Base-by-base conservation (phyloP, 2,888 invertebrate species). In the Lomographa bimaculata region DNA sequence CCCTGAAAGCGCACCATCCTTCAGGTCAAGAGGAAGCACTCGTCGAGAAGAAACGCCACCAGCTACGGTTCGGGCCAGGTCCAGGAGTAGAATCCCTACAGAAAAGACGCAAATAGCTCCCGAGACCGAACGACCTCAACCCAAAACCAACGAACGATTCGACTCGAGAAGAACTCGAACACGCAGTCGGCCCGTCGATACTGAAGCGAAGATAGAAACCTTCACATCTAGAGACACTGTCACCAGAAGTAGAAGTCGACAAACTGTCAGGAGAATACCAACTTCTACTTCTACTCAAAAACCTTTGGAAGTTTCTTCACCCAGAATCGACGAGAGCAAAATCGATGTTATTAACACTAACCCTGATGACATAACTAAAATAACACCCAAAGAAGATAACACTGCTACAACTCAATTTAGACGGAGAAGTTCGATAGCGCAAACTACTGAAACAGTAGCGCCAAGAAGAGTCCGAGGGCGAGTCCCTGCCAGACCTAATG, bases 131-230 rank as follows among this genome's bases (percentile, higher is more conserved):
- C 56, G 65, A 49, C 40, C 36, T n/a, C 50, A 55, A 46, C 48
- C 65, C 42, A 58, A 65, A 51, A 64, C 50, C 35, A 80, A 70
- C 69, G 83, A 83, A 70, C 75, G 77, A 73, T 79, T 80, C 47
- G 75, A 82, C 63, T 76, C 79, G 10, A 76, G 79, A 72, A 82
- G 73, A 61, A 78, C 76, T 24, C 78, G 87, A 61, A 69, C 80
- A 32, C 79, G 83, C 19, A 77, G 66, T 47, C 76, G 71, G 60
- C 60, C 71, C 7, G 46, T 52, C 20, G 63, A 66, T 41, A 64
- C 47, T 20, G 65, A 67, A 10, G 32, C 14, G 10, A 56, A 46
- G 53, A 48, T 54, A 43, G 68, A 66, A 49, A 60, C 60, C 36
- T 37, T 57, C 64, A 46, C 43, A 59, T 28, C 66, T 28, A 73